Evolutionary conservation across 2,113 vertebrate species (phyloP).

Genomic region (Calidris pugnax): DNA sequence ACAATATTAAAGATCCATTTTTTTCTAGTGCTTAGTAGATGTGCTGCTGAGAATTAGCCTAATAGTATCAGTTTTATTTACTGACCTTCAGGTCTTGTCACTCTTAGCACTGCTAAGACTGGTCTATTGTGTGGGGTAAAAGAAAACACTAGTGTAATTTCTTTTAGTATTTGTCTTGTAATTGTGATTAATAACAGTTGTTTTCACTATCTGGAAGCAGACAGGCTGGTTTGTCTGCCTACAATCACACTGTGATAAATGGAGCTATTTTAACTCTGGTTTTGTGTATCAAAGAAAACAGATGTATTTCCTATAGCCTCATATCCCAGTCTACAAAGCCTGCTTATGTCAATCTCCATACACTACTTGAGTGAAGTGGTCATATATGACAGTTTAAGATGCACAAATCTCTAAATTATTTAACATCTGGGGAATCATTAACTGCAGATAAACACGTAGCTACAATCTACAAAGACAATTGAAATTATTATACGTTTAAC

Average conservation of each 20-base stretch:
- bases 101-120: conserved; percentile 67
- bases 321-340: too few relatives aligned
- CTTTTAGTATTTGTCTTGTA: conserved; percentile 87
- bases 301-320: too few relatives aligned
- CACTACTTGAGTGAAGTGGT: conserved; percentile 68
- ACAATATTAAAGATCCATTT: not conserved
- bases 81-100: conserved; percentile 85
- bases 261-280: conserved; percentile 88
- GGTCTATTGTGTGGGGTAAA: conserved; percentile 64
- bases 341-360: conserved; percentile 79
- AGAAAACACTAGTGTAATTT: conserved; percentile 85
- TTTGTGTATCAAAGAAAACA: conserved; percentile 96
- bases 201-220: conserved; percentile 91
- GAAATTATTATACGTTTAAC: not conserved
- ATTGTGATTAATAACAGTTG: conserved; percentile 99
- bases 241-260: conserved; percentile 97
- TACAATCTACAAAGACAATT: not conserved
- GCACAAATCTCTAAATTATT: conserved; percentile 33
- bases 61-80: conserved; percentile 75
- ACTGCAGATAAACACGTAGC: not conserved
- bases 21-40: conserved; percentile 37
- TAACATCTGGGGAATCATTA: not conserved
- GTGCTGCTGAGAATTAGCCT: conserved; percentile 75
- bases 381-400: conserved; percentile 51
- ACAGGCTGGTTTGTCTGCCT: conserved; percentile 95